Evolutionary conservation across 2,113 vertebrate genomes (phyloP).

Genomic region (Nothobranchius furzeri): DNA sequence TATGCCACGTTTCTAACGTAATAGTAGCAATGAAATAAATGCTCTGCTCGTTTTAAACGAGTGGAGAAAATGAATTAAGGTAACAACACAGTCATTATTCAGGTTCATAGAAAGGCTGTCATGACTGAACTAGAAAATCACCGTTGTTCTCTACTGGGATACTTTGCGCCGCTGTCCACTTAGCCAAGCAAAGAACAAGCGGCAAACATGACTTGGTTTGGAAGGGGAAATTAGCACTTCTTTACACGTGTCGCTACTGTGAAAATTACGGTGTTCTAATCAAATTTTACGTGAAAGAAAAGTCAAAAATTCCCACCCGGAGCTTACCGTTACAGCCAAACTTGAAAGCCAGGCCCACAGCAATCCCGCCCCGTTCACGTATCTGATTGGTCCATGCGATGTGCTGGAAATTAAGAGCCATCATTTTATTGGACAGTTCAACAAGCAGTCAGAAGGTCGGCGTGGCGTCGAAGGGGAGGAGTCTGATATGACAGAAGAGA

Average conservation of each 20-base stretch:
- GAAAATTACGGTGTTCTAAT: constrained; percentile 23
- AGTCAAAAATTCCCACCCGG: constrained; percentile 68
- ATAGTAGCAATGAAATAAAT: background rate
- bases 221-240: background rate
- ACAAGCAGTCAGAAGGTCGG: constrained; percentile 43
- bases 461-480: constrained; percentile 44
- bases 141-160: constrained; percentile 71
- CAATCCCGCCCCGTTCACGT: constrained; percentile 27
- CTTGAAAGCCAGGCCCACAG: constrained; percentile 67
- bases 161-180: constrained; percentile 61
- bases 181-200: constrained; percentile 34
- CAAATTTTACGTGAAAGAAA: constrained; percentile 56
- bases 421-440: constrained; percentile 43
- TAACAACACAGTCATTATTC: constrained; percentile 1
- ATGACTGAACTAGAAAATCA: constrained; percentile 61
- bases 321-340: constrained; percentile 75
- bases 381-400: constrained; percentile 49
- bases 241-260: background rate
- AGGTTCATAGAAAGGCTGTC: constrained; percentile 9
- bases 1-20: constrained; percentile 24
- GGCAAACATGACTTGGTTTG: constrained; percentile 4
- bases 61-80: background rate
- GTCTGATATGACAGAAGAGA: constrained; percentile 22
- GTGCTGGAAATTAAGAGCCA: background rate
- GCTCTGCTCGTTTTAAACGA: background rate